Base-by-base conservation (phyloP, 1,140 invertebrate genomes). In the Hyphantria cunea region DNA sequence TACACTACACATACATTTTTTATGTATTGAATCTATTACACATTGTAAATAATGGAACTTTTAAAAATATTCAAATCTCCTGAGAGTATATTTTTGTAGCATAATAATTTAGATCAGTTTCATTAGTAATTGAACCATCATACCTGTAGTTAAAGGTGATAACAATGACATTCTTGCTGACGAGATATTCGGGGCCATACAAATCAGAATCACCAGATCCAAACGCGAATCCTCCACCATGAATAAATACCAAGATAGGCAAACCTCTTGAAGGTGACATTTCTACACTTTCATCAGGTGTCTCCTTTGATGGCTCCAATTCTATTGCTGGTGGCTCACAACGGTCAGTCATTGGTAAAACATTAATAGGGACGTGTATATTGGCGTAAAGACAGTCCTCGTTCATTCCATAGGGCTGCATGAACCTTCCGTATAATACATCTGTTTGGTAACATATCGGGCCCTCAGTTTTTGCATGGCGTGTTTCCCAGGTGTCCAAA, bases 171-270 rank as follows among this genome's bases (percentile, higher is more conserved):
- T 92, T 91, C 42, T 94, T 92, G 25, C 91, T 86, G 6, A 94
- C 78, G 3, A 96, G 80, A 59, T 93, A 93, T 64, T 95, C 93
- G 0, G 94, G 93, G 0, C 93, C 93, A 68, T 94, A 92, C 0
- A 92, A 66, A 17, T 91, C 89, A 0, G 88, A 73, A 58, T 92
- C 91, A 2, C 92, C 92, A 3, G 92, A 92, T 8, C 95, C 94
- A 56, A 89, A 90, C 0, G 91, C 87, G 69, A 95, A 95, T n/a
- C 92, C 93, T 7, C 96, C 96, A 0, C 95, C 95, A 80, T 96
- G 94, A 4, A 97, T 91, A 90, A 93, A 97, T 4, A 96, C 92
- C 6, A 90, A 47, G 25, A 90, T 76, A 85, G 96, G 93, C 0
- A 96, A 94, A 3, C 72, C 76, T 0, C 48, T 39, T 50, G 6